Base-by-base conservation (phyloP, 92 coral and sea anemone genomes). In the Scolanthus callimorphus region DNA sequence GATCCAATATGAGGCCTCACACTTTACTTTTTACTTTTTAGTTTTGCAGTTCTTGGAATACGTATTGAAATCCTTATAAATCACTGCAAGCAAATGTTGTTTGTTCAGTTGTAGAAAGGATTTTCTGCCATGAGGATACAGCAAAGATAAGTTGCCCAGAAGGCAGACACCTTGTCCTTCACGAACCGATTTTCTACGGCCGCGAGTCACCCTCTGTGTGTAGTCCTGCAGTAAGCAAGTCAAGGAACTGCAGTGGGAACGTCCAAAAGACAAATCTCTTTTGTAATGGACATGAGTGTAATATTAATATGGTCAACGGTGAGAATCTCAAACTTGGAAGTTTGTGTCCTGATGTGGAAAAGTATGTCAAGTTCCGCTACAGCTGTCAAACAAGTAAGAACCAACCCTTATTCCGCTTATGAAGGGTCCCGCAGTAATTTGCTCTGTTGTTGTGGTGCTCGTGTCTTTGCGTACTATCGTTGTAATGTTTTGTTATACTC, bases 351-450 rank as follows among this genome's bases (percentile, higher is more conserved):
- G 71, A 31, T 0, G 57, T 34, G 10, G 34, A 29, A 10, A 80
- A 66, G 38, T 48, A 67, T 20, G 43, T 80, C n/a, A 50, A 46
- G 13, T 37, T 80, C 31, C 38, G 50, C 20, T 77, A 80, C 54
- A 80, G 86, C 58, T 80, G 86, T 27, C 86, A 80, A 50, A 34
- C 20, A 52, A 15, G 86, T 80, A 59, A 73, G 81, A 28, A 31
- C 9, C 6, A n/a, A n/a, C n/a, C n/a, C n/a, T n/a, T n/a, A n/a
- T n/a, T n/a, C n/a, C n/a, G n/a, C n/a, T n/a, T n/a, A n/a, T n/a
- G n/a, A n/a, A n/a, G n/a, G n/a, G n/a, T n/a, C n/a, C n/a, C n/a
- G n/a, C n/a, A n/a, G n/a, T n/a, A n/a, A n/a, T n/a, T n/a, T n/a
- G n/a, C n/a, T n/a, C n/a, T n/a, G n/a, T n/a, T n/a, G n/a, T n/a